A percentile compares a stretch with the other conserved stretches of the same genome.
Evolutionary conservation across 2,888 invertebrate species (phyloP).

Genomic region (Odontothrips loti): DNA sequence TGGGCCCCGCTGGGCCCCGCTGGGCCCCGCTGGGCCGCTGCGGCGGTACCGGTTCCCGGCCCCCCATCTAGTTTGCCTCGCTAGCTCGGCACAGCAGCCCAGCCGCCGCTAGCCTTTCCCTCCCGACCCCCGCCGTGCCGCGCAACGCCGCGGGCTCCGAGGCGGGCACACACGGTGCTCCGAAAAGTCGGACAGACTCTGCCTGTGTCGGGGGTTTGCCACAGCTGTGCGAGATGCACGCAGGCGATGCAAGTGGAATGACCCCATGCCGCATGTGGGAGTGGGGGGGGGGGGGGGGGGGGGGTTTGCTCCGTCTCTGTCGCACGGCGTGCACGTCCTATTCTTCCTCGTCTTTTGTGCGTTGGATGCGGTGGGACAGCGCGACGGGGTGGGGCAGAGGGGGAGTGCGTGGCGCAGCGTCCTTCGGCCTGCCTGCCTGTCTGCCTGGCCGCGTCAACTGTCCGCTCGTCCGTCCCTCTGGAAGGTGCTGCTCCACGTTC

Average conservation of each 20-base stretch:
- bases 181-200: too few relatives aligned
- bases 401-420: background rate
- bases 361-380: background rate
- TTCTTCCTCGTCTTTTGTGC: background rate
- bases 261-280: background rate
- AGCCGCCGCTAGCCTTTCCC: background rate
- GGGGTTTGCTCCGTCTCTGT: background rate
- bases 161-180: too few relatives aligned
- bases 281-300: background rate
- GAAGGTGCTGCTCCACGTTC: background rate
- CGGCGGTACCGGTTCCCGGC: background rate
- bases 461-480: background rate
- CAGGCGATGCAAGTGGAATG: slow-evolving; percentile 5
- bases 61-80: background rate
- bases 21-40: background rate
- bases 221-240: background rate
- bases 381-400: background rate
- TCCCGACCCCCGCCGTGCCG: background rate
- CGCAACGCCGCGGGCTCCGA: too few relatives aligned
- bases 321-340: background rate
- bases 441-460: background rate
- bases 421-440: background rate
- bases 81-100: background rate
- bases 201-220: background rate
- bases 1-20: background rate